Conservation (phyloP, 2,797 vertebrate genomes). For the Spea hammondii region DNA sequence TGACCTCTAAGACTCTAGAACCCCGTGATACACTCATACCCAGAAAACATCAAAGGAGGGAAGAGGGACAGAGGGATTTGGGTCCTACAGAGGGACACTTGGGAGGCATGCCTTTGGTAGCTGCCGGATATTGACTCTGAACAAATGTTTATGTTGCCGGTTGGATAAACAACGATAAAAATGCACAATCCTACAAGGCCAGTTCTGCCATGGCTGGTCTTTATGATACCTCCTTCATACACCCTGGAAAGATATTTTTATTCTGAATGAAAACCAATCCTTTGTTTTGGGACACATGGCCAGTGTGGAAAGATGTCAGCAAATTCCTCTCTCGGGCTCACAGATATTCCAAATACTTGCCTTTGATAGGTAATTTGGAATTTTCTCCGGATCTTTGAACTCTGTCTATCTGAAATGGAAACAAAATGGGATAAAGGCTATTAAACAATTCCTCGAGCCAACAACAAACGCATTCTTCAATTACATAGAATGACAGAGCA, state of each 20-base stretch:
- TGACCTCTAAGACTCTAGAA: no score
- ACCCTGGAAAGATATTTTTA: neutral
- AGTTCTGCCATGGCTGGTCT: no score
- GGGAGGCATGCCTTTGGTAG: no score
- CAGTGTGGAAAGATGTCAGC: neutral
- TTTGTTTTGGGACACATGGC: constrained; percentile 4
- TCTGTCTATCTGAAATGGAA: neutral
- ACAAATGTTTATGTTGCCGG: no score
- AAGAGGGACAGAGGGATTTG: no score
- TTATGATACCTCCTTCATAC: neutral
- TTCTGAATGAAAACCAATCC: neutral
- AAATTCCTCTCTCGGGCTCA: neutral
- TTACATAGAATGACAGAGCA: neutral
- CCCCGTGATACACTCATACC: no score
- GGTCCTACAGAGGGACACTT: no score
- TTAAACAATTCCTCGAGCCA: neutral
- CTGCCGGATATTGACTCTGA: no score
- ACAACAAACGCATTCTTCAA: neutral
- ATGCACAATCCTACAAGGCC: no score
- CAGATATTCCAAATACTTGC: neutral
- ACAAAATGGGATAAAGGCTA: neutral
- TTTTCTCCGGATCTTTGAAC: neutral
- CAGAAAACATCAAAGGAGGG: no score
- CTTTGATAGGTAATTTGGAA: constrained; percentile 4
- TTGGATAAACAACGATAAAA: no score